Evolutionary conservation across 2,888 invertebrate species (phyloP).

Genomic region (Merodon equestris): DNA sequence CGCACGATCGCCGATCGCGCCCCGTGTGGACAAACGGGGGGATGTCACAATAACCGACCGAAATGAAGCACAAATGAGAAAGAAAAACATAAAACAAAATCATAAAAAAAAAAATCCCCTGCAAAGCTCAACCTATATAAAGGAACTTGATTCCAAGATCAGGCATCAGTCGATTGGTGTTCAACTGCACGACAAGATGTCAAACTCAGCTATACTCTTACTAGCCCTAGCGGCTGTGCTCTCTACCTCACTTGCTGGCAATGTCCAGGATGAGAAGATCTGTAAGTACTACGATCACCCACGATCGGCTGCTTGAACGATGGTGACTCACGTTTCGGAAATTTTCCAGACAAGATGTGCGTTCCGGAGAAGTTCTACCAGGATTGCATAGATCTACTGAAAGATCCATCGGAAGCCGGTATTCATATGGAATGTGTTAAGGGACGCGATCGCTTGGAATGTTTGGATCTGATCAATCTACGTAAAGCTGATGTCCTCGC

Average conservation of each 20-base stretch:
- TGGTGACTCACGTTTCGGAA: background rate
- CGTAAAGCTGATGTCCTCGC: constrained; percentile 90
- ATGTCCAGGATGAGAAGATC: constrained; percentile 55
- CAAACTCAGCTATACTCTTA: constrained; percentile 45
- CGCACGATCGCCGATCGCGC: too few relatives aligned
- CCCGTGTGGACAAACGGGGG: too few relatives aligned
- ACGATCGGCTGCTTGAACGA: background rate
- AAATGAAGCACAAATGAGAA: too few relatives aligned
- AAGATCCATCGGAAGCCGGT: constrained; percentile 78
- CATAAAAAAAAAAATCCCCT: constrained; percentile 19
- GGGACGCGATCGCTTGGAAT: constrained; percentile 85
- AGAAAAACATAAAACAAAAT: constrained; percentile 15
- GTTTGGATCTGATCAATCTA: constrained; percentile 86
- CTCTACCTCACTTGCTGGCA: constrained; percentile 26
- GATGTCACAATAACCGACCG: too few relatives aligned
- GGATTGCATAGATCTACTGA: constrained; percentile 81
- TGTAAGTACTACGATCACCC: constrained; percentile 38
- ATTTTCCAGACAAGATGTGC: constrained; percentile 85
- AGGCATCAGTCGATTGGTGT: constrained; percentile 64
- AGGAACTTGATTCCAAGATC: constrained; percentile 59
- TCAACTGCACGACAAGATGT: constrained; percentile 58
- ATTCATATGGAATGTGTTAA: constrained; percentile 84
- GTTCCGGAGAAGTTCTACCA: constrained; percentile 83
- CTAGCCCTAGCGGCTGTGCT: constrained; percentile 45
- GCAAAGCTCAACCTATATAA: constrained; percentile 51